Conservation (phyloP, 2,888 invertebrate genomes). For the Plebejus melissa region DNA sequence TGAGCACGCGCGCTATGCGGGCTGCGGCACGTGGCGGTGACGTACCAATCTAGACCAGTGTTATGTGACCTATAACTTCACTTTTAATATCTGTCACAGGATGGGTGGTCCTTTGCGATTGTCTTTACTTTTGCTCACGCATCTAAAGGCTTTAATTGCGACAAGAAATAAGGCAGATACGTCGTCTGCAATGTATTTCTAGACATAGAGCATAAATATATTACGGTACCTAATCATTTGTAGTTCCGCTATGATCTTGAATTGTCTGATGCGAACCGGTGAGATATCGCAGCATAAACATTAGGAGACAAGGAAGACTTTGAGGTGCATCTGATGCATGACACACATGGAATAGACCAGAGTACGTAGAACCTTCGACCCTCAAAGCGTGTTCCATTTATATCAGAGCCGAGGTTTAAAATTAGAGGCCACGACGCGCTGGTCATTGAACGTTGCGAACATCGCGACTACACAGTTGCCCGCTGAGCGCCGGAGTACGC, state of each 20-base stretch:
- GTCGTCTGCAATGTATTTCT: not conserved
- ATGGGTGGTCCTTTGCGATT: not conserved
- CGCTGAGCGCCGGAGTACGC: constrained; percentile 38
- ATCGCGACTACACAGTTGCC: constrained; percentile 41
- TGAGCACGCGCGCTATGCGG: not conserved
- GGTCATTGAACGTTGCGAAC: constrained; percentile 42
- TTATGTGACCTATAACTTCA: constrained; percentile 1
- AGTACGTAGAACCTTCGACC: constrained; percentile 33
- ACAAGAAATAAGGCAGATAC: not conserved
- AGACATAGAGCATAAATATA: not conserved
- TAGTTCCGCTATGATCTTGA: not conserved
- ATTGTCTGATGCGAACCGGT: constrained; percentile 1
- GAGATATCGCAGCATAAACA: constrained; percentile 14
- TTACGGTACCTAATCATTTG: not conserved
- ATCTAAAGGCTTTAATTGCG: not conserved
- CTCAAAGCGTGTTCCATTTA: constrained; percentile 32
- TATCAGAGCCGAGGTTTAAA: constrained; percentile 35
- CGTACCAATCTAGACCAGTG: constrained; percentile 15
- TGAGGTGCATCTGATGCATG: constrained; percentile 24
- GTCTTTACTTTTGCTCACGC: not conserved
- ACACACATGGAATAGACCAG: constrained; percentile 32
- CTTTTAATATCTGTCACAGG: not conserved
- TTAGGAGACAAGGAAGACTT: not conserved
- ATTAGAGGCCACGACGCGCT: constrained; percentile 39
- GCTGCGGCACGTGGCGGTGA: constrained; percentile 11